Conservation (phyloP, 2,113 vertebrate species). For the Bubo blakistoni region DNA sequence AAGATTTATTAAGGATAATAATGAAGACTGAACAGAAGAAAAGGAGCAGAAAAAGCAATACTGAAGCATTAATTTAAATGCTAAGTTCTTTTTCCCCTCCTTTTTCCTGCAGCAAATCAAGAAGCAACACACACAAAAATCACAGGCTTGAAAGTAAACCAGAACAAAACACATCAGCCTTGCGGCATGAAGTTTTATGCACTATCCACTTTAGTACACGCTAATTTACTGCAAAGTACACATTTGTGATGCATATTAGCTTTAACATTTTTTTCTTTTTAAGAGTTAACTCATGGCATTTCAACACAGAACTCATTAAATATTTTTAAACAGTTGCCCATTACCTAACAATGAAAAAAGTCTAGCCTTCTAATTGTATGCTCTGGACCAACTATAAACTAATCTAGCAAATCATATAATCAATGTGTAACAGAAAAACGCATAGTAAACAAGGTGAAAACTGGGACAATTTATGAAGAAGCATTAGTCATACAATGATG, state of each 20-base stretch:
- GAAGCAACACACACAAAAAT: background rate
- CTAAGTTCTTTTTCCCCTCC: background rate
- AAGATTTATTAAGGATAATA: background rate
- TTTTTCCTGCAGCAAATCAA: background rate
- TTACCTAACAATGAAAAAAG: background rate
- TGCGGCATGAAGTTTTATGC: background rate
- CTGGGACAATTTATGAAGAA: background rate
- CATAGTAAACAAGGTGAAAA: background rate
- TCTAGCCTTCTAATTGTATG: background rate
- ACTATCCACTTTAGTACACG: background rate
- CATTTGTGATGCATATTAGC: background rate
- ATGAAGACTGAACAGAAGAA: background rate
- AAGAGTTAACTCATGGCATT: background rate
- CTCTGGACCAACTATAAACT: background rate
- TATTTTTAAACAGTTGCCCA: background rate
- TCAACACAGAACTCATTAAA: background rate
- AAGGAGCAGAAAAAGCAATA: background rate
- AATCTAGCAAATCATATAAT: background rate
- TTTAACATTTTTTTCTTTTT: background rate
- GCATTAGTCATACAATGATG: background rate
- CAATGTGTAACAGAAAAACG: background rate
- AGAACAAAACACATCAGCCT: background rate
- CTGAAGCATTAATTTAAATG: background rate
- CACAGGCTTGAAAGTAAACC: background rate
- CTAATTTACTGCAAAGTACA: background rate